phyloP scores from a whole-genome alignment of 2,888 invertebrate species.

The Epistrophella euchroma region DNA sequence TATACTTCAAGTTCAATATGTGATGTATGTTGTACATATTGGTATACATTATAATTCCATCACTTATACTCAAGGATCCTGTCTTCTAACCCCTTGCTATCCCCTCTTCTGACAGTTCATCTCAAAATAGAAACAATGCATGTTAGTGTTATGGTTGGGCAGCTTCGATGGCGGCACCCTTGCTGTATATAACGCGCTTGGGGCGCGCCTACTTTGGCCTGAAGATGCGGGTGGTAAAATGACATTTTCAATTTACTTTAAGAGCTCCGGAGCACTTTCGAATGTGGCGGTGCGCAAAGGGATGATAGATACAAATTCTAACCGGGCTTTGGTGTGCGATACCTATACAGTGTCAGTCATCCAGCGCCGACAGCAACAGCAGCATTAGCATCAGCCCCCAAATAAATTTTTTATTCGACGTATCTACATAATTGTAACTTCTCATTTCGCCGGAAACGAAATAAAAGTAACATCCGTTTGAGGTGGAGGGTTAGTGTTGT shows the following conservation, averaged over 20 bases:
- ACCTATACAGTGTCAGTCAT: no score
- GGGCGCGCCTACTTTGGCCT: slow-evolving; percentile 37
- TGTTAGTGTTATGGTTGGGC: slow-evolving; percentile 14
- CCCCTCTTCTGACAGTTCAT: background rate
- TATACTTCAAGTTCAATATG: slow-evolving; percentile 27
- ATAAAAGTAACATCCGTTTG: slow-evolving; percentile 27
- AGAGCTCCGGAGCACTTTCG: slow-evolving; percentile 12
- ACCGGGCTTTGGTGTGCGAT: background rate
- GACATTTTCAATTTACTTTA: slow-evolving; percentile 62
- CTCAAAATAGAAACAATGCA: slow-evolving; percentile 50
- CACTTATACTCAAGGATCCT: slow-evolving; percentile 17
- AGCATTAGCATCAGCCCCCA: background rate
- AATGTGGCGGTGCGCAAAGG: background rate
- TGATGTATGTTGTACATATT: no score
- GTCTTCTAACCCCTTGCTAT: background rate
- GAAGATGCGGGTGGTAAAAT: slow-evolving; percentile 34
- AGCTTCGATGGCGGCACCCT: background rate
- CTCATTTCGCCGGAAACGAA: background rate
- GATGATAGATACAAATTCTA: background rate
- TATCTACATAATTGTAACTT: slow-evolving; percentile 2
- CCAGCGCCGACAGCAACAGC: background rate
- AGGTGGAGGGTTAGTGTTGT: slow-evolving; percentile 44
- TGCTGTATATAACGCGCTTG: slow-evolving; percentile 29
- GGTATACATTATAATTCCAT: no score
- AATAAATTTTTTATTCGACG: slow-evolving; percentile 27